These are phyloP conservation scores for Acrobeloides nanus DNA, from an alignment of 2,888 invertebrate species.

Conservation along the genomic window DNA sequence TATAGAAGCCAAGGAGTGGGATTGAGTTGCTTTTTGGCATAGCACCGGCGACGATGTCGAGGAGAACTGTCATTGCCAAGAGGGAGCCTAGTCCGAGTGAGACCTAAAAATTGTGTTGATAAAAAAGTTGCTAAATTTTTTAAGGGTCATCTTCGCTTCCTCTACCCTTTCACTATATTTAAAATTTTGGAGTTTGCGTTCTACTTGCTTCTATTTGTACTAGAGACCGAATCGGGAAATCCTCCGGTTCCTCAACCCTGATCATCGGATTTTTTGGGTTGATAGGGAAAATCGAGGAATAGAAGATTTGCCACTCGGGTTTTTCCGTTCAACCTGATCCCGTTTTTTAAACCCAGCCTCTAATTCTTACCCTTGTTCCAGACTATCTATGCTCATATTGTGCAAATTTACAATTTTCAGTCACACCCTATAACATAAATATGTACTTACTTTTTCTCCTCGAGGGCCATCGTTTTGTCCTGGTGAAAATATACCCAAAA, in stretches of 20 bases:
- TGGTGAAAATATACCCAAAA: conserved; percentile 49
- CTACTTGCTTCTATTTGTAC: background rate
- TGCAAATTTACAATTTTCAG: too few species aligned
- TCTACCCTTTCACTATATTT: background rate
- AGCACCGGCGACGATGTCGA: conserved; percentile 40
- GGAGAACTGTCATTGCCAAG: conserved; percentile 48
- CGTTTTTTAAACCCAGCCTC: too few species aligned
- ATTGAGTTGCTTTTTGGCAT: conserved; percentile 52
- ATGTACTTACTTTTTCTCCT: conserved; percentile 38
- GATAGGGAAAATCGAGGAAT: too few species aligned
- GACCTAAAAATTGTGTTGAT: conserved; percentile 6
- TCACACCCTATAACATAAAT: too few species aligned
- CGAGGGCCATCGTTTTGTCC: conserved; percentile 45
- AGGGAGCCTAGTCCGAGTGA: conserved; percentile 19
- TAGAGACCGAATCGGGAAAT: too few species aligned
- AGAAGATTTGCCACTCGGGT: too few species aligned
- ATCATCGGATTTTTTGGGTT: too few species aligned
- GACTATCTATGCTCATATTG: too few species aligned
- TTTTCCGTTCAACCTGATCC: too few species aligned
- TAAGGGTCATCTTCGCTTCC: too few species aligned
- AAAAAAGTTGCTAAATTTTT: conserved; percentile 3
- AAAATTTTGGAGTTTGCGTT: background rate
- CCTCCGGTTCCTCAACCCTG: too few species aligned
- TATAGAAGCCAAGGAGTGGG: conserved; percentile 49
- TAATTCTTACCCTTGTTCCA: too few species aligned